Base-by-base conservation (phyloP, 2,888 invertebrate genomes). In the Andrena flavipes region DNA sequence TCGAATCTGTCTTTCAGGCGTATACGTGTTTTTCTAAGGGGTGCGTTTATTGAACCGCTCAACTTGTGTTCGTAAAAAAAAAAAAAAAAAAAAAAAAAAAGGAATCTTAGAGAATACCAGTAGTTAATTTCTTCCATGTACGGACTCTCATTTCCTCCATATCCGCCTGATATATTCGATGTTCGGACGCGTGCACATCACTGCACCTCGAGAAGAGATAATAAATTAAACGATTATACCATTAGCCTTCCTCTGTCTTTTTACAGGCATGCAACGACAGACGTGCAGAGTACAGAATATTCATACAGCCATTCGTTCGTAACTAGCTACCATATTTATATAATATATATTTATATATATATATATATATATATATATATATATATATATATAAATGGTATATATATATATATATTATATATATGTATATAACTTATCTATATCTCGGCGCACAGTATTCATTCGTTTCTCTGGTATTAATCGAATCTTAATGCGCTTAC, bases 271-370 rank as follows among this genome's bases (percentile, higher is more conserved):
- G 73, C 84, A 74, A 80, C 60, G 54, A 84, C 84, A 80, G 65
- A 71, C 84, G 80, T 80, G 73, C 84, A 72, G 64, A 76, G 62
- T 78, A 84, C 84, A 84, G 76, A 74, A 78, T 75, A 51, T 64
- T 80, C 84, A 80, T 84, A 80, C 84, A 65, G 72, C 35, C 84
- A 84, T 80, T 76, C 84, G 80, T 76, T 74, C 73, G 54, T 29
- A 73, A 65, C 71, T 84, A 80, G 63, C 84, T 84, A 84, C 80
- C 67, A 33, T 65, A 33, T 75, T 78, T 54, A 51, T 83, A 74
- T 75, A 68, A 33, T 76, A 68, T 42, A 42, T 42, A 42, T 42
- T 0, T 35, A 10, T 35, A 35, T 35, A 35, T 35, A 10, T 76
- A 26, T 26, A 1, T 26, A 26, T 26, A 26, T 69, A 56, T 69